Conservation (phyloP, 37 sponge, comb jelly and placozoan genomes). For the Oopsacas minuta region DNA sequence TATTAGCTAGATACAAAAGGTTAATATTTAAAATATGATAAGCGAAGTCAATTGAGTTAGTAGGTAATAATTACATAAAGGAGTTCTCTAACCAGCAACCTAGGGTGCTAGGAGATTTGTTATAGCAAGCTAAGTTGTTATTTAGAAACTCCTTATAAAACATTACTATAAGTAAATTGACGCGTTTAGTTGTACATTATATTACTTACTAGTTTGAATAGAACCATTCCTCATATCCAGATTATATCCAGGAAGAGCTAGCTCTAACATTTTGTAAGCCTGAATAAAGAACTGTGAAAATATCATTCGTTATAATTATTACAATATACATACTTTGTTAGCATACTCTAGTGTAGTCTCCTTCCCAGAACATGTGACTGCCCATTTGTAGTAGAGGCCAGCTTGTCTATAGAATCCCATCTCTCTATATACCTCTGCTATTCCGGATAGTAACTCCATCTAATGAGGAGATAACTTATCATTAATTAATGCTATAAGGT, state of each 20-base stretch:
- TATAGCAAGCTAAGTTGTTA: too few species aligned
- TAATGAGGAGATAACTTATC: background rate
- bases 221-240: background rate
- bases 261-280: background rate
- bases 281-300: background rate
- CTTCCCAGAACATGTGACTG: conserved; percentile 12
- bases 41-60: too few species aligned
- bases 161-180: background rate
- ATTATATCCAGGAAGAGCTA: conserved; percentile 8
- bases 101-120: too few species aligned
- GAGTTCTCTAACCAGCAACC: too few species aligned
- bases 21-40: too few species aligned
- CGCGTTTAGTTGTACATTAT: background rate
- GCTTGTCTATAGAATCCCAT: background rate
- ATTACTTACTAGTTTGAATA: background rate
- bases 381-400: conserved; percentile 9
- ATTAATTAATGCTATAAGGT: too few species aligned
- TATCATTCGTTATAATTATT: background rate
- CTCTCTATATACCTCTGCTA: conserved; percentile 3
- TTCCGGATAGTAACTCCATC: conserved; percentile 8
- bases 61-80: too few species aligned
- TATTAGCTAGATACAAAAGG: background rate
- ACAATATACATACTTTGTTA: background rate
- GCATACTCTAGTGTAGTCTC: conserved; percentile 11
- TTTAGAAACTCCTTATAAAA: background rate